Evolutionary conservation across 2,888 invertebrate species (phyloP).

Genomic region (Stenchaetothrips biformis): DNA sequence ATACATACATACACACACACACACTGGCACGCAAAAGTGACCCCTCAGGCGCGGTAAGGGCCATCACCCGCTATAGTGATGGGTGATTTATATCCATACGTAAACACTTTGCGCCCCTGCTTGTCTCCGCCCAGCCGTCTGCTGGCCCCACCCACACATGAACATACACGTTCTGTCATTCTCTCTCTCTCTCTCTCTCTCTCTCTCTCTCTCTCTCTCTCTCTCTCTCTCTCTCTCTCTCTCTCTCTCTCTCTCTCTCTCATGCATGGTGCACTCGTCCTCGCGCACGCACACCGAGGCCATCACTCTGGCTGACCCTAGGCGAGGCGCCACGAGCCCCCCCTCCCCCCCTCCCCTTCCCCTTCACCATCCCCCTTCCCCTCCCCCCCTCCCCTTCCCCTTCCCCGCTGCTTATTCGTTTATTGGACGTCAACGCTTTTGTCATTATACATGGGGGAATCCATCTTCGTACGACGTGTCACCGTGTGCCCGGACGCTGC

Average conservation of each 20-base stretch:
- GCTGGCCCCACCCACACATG: neutral
- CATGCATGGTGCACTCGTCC: neutral
- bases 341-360: neutral
- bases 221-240: neutral
- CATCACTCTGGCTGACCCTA: neutral
- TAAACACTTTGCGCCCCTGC: slow-evolving; percentile 17
- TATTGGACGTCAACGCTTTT: slow-evolving; percentile 17
- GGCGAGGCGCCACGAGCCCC: neutral
- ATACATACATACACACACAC: too few relatives aligned
- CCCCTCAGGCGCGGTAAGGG: too few relatives aligned
- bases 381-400: neutral
- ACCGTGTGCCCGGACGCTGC: neutral
- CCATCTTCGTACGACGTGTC: neutral
- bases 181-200: neutral
- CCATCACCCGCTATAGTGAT: neutral
- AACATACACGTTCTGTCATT: neutral
- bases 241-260: neutral
- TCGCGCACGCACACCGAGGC: neutral
- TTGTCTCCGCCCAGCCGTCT: neutral
- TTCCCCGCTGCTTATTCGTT: neutral
- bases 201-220: neutral
- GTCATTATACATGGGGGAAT: slow-evolving; percentile 4
- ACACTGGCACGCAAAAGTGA: too few relatives aligned
- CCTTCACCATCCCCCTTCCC: neutral
- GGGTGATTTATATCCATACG: slow-evolving; percentile 22